Conservation (phyloP, 1,140 invertebrate genomes). For the Pissodes strobi region DNA sequence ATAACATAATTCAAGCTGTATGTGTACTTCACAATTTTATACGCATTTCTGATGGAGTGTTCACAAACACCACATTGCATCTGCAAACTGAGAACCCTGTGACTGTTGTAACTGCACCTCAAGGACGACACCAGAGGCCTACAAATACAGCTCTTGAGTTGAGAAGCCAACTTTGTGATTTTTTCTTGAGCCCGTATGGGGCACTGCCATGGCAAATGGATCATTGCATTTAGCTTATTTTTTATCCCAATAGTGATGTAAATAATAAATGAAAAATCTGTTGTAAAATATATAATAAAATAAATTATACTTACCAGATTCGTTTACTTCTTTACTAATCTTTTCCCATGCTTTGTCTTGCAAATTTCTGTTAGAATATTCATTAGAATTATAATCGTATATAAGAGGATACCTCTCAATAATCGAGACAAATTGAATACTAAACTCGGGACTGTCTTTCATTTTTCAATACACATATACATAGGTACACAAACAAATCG, state of each 20-base stretch:
- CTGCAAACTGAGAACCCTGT: neutral
- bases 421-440: too few relatives aligned
- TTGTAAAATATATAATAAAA: too few relatives aligned
- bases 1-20: conserved; percentile 3
- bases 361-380: too few relatives aligned
- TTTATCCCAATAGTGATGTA: too few relatives aligned
- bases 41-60: conserved; percentile 6
- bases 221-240: conserved; percentile 6
- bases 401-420: too few relatives aligned
- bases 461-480: too few relatives aligned
- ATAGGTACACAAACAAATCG: too few relatives aligned
- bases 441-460: too few relatives aligned
- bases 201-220: neutral
- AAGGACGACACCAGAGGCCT: conserved; percentile 1
- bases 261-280: too few relatives aligned
- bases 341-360: neutral
- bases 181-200: neutral
- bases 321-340: neutral
- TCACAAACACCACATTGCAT: neutral
- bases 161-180: conserved; percentile 7
- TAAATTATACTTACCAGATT: too few relatives aligned
- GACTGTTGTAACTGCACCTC: neutral
- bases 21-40: conserved; percentile 6
- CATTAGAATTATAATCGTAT: too few relatives aligned
- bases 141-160: conserved; percentile 2